Evolutionary conservation across 2,113 vertebrate species (phyloP), one percentile per base, ranked within the genome.

Genomic region (Phylloscopus trochilus): DNA sequence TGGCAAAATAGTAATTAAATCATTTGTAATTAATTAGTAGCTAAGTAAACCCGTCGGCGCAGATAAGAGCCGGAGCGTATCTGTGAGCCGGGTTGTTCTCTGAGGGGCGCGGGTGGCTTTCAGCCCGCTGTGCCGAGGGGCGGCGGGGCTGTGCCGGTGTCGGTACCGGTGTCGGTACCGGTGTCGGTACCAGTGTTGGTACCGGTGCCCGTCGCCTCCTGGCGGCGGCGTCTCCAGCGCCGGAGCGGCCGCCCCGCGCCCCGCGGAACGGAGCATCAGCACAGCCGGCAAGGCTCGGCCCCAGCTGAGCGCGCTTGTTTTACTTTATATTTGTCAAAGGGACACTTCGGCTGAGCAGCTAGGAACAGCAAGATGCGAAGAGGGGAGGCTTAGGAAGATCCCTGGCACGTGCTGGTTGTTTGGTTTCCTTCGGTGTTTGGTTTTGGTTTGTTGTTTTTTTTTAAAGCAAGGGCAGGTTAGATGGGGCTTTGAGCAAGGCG

Each of bases 1-100:
- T 52, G 91, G 91, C 91, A 95, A 97, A 96, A 96, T 68, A 97
- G 93, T 96, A 95, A 97, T 97, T 98, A 97, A 97, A 91, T 87
- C 19, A 87, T 97, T 95, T 96, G 94, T 97, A 95, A 94, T 95
- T 95, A 94, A 97, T 98, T 97, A 97, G 82, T 35, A 94, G 91
- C 94, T 95, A 89, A 95, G 88, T 87, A 93, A 94, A 94, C 63
- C 77, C 67, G 92, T 64, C 87, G 67, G 93, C 80, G 7, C 44
- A 63, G 72, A 55, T 69, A 59, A 80, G 41, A 92, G 87, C 62
- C 64, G 85, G 51, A 37, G 58, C 56, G 10, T 4, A 6, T 79
- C 64, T 81, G 0, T 35, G 35, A 85, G 46, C 37, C 5, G 7
- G 16, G n/a, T 1, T 24, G 46, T 8, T 60, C 5, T 19, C 39